phyloP scores from a whole-genome alignment of 2,888 invertebrate species.

The Chrysolina oricalcia region DNA sequence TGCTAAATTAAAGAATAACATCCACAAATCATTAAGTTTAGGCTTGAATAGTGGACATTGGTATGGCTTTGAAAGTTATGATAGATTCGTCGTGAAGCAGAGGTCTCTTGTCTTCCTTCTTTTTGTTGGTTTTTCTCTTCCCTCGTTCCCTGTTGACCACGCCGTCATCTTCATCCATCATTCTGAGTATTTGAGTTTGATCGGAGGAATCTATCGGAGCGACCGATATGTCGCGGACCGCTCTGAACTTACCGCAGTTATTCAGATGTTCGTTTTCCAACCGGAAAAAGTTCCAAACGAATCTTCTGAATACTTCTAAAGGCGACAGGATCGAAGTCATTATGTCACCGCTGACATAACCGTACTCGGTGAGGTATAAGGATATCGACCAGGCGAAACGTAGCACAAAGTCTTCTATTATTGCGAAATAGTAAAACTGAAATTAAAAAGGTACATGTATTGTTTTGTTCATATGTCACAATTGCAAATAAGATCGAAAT shows the following conservation, averaged over 20 bases:
- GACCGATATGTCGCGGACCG: conserved; percentile 88
- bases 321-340: conserved; percentile 80
- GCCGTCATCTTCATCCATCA: conserved; percentile 86
- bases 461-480: not conserved
- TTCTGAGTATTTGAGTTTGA: conserved; percentile 80
- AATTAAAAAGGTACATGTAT: conserved; percentile 53
- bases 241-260: conserved; percentile 92
- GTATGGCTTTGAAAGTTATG: conserved; percentile 64
- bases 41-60: conserved; percentile 62
- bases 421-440: conserved; percentile 87
- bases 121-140: conserved; percentile 61
- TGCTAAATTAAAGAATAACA: not conserved
- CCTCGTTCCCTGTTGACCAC: conserved; percentile 74
- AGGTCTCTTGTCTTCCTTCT: conserved; percentile 71
- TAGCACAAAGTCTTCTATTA: conserved; percentile 85
- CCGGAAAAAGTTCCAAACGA: conserved; percentile 93
- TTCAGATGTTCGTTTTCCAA: conserved; percentile 92
- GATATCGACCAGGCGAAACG: conserved; percentile 87
- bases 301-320: conserved; percentile 80
- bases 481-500: not conserved
- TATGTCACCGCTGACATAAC: conserved; percentile 78
- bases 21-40: not conserved
- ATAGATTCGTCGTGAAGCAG: conserved; percentile 70
- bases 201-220: conserved; percentile 85
- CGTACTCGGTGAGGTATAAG: conserved; percentile 79